phyloP scores from a whole-genome alignment of 1,140 invertebrate species.

The Bombyx mori region ASM3026992v2 NC_085127.1:2605001-2605500 shows the following conservation, averaged over 20 bases:
- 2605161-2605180: too few relatives aligned
- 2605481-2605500: constrained; percentile 18
- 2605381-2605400: constrained; percentile 18
- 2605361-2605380: constrained; percentile 30
- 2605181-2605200: constrained; percentile 8
- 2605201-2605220: constrained; percentile 14
- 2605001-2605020: too few relatives aligned
- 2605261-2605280: constrained; percentile 38
- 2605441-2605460: constrained; percentile 28
- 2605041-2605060: too few relatives aligned
- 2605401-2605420: constrained; percentile 12
- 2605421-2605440: constrained; percentile 23
- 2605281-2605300: constrained; percentile 25
- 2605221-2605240: constrained; percentile 29
- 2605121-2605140: too few relatives aligned
- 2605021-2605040: too few relatives aligned
- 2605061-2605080: too few relatives aligned
- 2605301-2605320: constrained; percentile 33
- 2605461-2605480: constrained; percentile 18
- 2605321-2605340: constrained; percentile 28
- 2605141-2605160: too few relatives aligned
- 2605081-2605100: too few relatives aligned
- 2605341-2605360: constrained; percentile 23
- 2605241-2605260: constrained; percentile 44
- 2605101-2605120: too few relatives aligned